Conservation (phyloP, 2,888 invertebrate genomes). For the Patella caerulea region DNA sequence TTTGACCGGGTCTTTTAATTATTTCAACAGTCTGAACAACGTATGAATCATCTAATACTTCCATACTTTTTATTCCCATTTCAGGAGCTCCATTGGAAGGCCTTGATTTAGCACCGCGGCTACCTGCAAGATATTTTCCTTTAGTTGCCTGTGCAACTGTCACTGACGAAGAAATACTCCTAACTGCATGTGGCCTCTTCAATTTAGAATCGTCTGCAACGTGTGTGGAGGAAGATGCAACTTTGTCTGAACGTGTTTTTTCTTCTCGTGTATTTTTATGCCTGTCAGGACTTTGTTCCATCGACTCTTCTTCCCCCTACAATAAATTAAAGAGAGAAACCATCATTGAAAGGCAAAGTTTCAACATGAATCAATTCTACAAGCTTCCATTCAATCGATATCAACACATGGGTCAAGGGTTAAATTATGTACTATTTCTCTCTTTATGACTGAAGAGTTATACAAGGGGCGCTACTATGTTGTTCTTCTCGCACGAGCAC, state of each 20-base stretch:
- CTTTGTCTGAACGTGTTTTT: constrained; percentile 14
- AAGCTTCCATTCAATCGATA: neutral
- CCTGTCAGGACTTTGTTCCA: constrained; percentile 60
- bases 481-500: too few relatives aligned
- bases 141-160: constrained; percentile 30
- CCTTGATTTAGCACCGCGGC: constrained; percentile 37
- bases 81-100: constrained; percentile 59
- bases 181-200: constrained; percentile 37
- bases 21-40: constrained; percentile 84
- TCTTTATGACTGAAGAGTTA: too few relatives aligned
- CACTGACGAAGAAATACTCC: constrained; percentile 39
- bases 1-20: constrained; percentile 98
- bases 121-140: constrained; percentile 10
- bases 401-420: constrained; percentile 21
- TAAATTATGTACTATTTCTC: constrained; percentile 14
- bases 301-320: constrained; percentile 58
- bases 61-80: constrained; percentile 68
- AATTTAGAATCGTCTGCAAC: constrained; percentile 25
- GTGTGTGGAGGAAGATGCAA: constrained; percentile 19
- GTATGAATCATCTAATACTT: constrained; percentile 62
- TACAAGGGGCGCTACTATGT: too few relatives aligned
- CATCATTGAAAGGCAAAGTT: neutral
- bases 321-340: constrained; percentile 21
- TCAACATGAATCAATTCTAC: constrained; percentile 3
- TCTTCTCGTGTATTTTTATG: constrained; percentile 44